Base-by-base conservation (phyloP, 2,888 invertebrate genomes). In the Thalpophila matura region DNA sequence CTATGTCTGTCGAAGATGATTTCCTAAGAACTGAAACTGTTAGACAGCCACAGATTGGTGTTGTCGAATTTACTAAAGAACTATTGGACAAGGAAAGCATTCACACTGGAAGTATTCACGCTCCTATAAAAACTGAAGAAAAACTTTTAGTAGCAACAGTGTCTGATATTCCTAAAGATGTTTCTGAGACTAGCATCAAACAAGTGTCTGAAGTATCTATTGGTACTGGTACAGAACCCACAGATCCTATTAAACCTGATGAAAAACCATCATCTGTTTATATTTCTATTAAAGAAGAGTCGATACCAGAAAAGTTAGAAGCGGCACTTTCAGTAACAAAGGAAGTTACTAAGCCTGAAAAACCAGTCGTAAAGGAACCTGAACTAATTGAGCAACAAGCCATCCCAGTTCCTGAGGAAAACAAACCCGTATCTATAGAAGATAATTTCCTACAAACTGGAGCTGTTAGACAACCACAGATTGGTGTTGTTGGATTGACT, bases 1-100 rank as follows among this genome's bases (percentile, higher is more conserved):
- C 43, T 6, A 9, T 45, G 18, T 83, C 85, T 31, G 37, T 45
- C 7, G 76, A 73, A 60, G 61, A 73, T 29, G 42, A 6, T 38
- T 71, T 77, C 27, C 20, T 75, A 22, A 40, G 66, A 22, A 55
- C 59, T 70, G 74, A 82, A 70, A 80, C 26, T 10, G 24, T 49
- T 22, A 65, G 49, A 45, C 51, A 70, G 60, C 69, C 78, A 22
- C 67, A 62, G 7, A 69, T 68, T 53, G 58, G 69, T 54, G 42
- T 81, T 35, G 53, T 78, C 2, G 66, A 83, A 60, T 27, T 79
- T 5, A 83, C 80, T 14, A 74, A 81, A 59, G 73, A 86, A 43
- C 46, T 83, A n/a, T n/a, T n/a, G n/a, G n/a, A n/a, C n/a, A n/a
- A n/a, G n/a, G n/a, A n/a, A n/a, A n/a, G n/a, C n/a, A n/a, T 7